Evolutionary conservation across 2,113 vertebrate species (phyloP).

Genomic region (Neotoma lepida): DNA sequence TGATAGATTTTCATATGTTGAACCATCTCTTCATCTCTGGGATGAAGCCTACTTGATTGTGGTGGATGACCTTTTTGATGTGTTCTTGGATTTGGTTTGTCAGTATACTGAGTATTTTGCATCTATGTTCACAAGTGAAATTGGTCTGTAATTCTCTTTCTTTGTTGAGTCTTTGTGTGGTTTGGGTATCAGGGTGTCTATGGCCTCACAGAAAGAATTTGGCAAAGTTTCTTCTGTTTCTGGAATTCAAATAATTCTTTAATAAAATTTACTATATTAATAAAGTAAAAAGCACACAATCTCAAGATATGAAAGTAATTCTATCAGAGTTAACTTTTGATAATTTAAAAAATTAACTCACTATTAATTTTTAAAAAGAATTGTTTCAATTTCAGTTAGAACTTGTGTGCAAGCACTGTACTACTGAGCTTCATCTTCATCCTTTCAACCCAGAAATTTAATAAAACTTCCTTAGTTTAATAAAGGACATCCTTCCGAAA

Average conservation of each 20-base stretch:
- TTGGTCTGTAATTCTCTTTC: too few relatives aligned
- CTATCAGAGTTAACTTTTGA: not conserved
- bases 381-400: not conserved
- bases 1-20: too few relatives aligned
- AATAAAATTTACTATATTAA: conserved; percentile 34
- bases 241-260: conserved; percentile 17
- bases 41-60: too few relatives aligned
- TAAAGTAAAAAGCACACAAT: conserved; percentile 9
- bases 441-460: conserved; percentile 2
- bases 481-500: conserved; percentile 5
- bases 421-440: not conserved
- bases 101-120: too few relatives aligned
- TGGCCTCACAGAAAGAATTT: too few relatives aligned
- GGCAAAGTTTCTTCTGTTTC: too few relatives aligned
- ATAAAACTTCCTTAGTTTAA: not conserved
- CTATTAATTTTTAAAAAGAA: not conserved
- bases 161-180: too few relatives aligned
- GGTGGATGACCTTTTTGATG: too few relatives aligned
- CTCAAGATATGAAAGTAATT: conserved; percentile 38
- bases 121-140: too few relatives aligned
- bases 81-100: too few relatives aligned
- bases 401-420: not conserved
- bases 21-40: too few relatives aligned
- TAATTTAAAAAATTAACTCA: not conserved
- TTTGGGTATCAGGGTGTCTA: too few relatives aligned